Evolutionary conservation across 2,113 vertebrate genomes (phyloP).

Genomic region (Rhynchopsitta pachyrhyncha): DNA sequence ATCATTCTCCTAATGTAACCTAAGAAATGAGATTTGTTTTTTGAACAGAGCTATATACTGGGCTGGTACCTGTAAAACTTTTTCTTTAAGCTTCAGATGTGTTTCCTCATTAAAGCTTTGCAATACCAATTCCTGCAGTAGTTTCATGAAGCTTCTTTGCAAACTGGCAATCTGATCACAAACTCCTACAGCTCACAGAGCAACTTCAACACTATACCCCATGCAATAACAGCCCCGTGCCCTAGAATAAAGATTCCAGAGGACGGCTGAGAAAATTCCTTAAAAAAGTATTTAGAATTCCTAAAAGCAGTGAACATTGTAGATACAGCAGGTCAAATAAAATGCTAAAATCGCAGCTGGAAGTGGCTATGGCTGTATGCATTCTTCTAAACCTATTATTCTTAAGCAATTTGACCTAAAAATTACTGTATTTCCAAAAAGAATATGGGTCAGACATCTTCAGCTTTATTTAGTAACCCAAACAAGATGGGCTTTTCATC

Average conservation of each 20-base stretch:
- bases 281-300: neutral
- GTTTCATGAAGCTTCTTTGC: neutral
- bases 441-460: neutral
- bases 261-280: neutral
- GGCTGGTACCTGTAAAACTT: neutral
- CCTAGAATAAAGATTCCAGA: neutral
- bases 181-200: neutral
- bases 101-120: neutral
- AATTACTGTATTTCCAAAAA: neutral
- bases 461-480: slow-evolving; percentile 8
- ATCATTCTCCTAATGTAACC: neutral
- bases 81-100: neutral
- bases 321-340: neutral
- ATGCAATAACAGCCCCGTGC: neutral
- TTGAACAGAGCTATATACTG: neutral
- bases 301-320: neutral
- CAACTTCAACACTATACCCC: neutral
- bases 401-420: slow-evolving; percentile 2
- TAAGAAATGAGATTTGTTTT: neutral
- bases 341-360: neutral
- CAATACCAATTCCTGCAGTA: neutral
- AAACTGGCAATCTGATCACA: neutral
- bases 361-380: neutral
- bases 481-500: neutral
- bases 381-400: neutral